A percentile compares a stretch with the other conserved stretches of the same genome.
Evolutionary conservation across 2,888 invertebrate species (phyloP).

Genomic region (Agriotes lineatus): DNA sequence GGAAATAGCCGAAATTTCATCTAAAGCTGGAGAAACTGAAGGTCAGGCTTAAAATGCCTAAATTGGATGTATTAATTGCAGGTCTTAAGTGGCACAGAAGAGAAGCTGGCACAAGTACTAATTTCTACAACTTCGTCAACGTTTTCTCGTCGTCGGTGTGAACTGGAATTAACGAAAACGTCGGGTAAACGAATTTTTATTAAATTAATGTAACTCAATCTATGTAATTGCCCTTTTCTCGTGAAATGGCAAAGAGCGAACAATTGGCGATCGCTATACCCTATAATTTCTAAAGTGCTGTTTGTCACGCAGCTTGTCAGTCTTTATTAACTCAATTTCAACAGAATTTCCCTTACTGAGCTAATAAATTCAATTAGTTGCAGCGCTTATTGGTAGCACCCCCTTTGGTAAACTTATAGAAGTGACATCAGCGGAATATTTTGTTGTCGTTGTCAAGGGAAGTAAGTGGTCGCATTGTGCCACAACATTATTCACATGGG

Average conservation of each 20-base stretch:
- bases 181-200: conserved; percentile 5
- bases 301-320: conserved; percentile 22
- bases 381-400: not conserved
- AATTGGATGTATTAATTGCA: too few relatives aligned
- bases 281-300: conserved; percentile 23
- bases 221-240: conserved; percentile 17
- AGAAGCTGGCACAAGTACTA: too few relatives aligned
- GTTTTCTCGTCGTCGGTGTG: not conserved
- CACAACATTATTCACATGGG: too few relatives aligned
- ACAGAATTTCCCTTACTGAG: conserved; percentile 10
- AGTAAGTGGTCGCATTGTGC: too few relatives aligned
- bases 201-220: conserved; percentile 18
- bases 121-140: too few relatives aligned
- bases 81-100: too few relatives aligned
- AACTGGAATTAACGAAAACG: not conserved
- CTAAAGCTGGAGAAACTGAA: too few relatives aligned
- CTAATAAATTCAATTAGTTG: conserved; percentile 19
- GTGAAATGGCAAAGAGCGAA: not conserved
- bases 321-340: conserved; percentile 18
- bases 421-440: conserved; percentile 8
- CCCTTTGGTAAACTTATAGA: conserved; percentile 16
- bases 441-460: not conserved
- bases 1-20: too few relatives aligned
- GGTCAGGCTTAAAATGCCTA: too few relatives aligned
- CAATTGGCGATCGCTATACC: conserved; percentile 14